phyloP scores from a whole-genome alignment of 2,113 vertebrate species.

The Oostethus manadensis region DNA sequence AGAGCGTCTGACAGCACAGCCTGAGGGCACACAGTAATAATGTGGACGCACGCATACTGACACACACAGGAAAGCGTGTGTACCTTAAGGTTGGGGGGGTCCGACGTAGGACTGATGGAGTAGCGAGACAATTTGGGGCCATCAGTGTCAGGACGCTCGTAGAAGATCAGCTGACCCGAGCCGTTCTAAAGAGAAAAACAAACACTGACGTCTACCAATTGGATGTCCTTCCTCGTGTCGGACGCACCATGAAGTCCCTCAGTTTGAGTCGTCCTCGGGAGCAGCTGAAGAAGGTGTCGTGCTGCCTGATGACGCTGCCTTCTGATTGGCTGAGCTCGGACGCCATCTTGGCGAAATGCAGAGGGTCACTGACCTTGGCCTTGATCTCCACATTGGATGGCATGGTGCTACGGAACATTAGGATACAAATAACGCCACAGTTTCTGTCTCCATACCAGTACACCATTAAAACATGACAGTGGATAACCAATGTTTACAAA shows the following conservation, averaged over 20 bases:
- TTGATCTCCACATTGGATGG: slow-evolving; percentile 81
- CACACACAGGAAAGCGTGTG: not conserved
- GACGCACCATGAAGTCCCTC: slow-evolving; percentile 64
- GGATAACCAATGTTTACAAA: too few relatives aligned
- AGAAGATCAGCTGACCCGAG: slow-evolving; percentile 80
- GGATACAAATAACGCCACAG: too few relatives aligned
- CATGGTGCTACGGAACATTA: slow-evolving; percentile 55
- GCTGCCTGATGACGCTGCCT: slow-evolving; percentile 63
- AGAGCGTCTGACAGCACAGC: slow-evolving; percentile 68
- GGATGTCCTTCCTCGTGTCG: not conserved
- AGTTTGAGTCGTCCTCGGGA: slow-evolving; percentile 74
- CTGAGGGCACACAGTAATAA: slow-evolving; percentile 23
- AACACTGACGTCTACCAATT: too few relatives aligned
- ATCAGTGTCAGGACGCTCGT: slow-evolving; percentile 72
- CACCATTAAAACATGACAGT: not conserved
- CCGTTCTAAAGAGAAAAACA: slow-evolving; percentile 62
- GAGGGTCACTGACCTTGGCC: slow-evolving; percentile 56
- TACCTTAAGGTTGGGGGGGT: slow-evolving; percentile 74
- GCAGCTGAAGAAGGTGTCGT: slow-evolving; percentile 76
- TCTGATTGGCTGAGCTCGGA: slow-evolving; percentile 65
- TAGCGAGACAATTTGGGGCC: slow-evolving; percentile 80
- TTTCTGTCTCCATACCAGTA: too few relatives aligned
- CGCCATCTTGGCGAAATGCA: slow-evolving; percentile 38
- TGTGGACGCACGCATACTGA: slow-evolving; percentile 6
- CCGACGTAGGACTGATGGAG: slow-evolving; percentile 65